Percentiles rank a stretch among this genome's conserved stretches.
Evolutionary conservation across 2,113 vertebrate species (phyloP).

Genomic region (Melanostigma gelatinosum): DNA sequence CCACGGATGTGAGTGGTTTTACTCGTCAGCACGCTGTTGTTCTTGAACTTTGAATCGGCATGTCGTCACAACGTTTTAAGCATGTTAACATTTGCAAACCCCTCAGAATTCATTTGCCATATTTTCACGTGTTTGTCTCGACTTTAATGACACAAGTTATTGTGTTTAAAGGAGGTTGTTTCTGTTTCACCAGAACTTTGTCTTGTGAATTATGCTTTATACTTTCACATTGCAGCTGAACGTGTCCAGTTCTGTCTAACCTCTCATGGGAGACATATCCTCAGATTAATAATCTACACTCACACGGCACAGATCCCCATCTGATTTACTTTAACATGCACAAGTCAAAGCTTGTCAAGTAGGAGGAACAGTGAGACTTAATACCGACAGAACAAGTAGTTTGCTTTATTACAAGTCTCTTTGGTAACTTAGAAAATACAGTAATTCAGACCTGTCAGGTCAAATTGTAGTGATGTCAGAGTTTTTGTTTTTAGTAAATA

Average conservation of each 20-base stretch:
- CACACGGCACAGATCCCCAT: background rate
- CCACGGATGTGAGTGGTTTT: conserved; percentile 89
- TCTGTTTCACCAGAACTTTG: background rate
- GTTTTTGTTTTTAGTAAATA: background rate
- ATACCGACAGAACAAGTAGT: background rate
- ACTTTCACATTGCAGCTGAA: conserved; percentile 31
- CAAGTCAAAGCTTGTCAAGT: background rate
- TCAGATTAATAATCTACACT: background rate
- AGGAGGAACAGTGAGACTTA: background rate
- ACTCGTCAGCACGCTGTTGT: conserved; percentile 40
- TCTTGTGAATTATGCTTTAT: background rate
- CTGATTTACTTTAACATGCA: background rate
- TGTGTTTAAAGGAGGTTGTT: background rate
- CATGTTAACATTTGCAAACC: conserved; percentile 15
- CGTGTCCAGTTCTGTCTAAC: background rate
- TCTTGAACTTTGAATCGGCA: conserved; percentile 4
- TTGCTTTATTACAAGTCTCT: background rate
- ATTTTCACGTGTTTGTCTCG: background rate
- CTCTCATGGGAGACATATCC: background rate
- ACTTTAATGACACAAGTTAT: background rate
- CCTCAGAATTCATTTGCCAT: background rate
- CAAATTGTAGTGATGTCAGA: background rate
- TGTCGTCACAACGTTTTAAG: conserved; percentile 1
- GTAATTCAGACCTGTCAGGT: background rate
- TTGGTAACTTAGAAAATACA: background rate